A percentile compares a stretch with the other conserved stretches of the same genome.
phyloP scores from a whole-genome alignment of 2,888 invertebrate species.

The Eustalomyia histrio region DNA sequence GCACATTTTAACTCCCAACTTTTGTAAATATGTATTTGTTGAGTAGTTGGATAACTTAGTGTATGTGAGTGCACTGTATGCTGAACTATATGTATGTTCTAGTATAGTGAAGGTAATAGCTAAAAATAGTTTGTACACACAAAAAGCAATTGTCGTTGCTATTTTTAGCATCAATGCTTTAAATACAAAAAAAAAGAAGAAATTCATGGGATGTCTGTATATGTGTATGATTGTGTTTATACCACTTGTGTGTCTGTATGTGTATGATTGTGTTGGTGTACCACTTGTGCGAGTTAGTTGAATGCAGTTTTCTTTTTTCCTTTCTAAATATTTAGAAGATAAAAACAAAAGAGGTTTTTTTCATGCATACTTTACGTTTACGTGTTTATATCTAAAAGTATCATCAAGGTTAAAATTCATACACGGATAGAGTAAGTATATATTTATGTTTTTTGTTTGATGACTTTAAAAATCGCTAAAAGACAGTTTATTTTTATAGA shows the following conservation, averaged over 20 bases:
- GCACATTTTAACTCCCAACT: no score
- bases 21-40: no score
- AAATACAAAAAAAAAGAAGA: neutral
- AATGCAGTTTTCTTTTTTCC: conserved; percentile 14
- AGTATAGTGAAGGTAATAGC: conserved; percentile 52
- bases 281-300: neutral
- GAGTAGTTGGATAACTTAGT: no score
- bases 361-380: conserved; percentile 30
- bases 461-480: conserved; percentile 6
- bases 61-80: neutral
- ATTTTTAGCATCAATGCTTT: conserved; percentile 60
- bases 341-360: conserved; percentile 22
- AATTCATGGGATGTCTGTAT: neutral
- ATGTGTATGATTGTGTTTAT: neutral
- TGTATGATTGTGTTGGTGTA: neutral
- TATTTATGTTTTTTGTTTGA: conserved; percentile 29
- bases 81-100: neutral
- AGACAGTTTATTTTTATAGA: conserved; percentile 3
- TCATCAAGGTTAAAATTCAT: conserved; percentile 52
- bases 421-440: neutral
- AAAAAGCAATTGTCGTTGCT: conserved; percentile 57
- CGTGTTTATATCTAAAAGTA: conserved; percentile 22
- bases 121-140: conserved; percentile 57
- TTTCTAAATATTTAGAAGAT: conserved; percentile 15
- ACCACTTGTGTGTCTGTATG: neutral